Base-by-base conservation (phyloP, 2,888 invertebrate genomes). In the Trachelus iudaicus region DNA sequence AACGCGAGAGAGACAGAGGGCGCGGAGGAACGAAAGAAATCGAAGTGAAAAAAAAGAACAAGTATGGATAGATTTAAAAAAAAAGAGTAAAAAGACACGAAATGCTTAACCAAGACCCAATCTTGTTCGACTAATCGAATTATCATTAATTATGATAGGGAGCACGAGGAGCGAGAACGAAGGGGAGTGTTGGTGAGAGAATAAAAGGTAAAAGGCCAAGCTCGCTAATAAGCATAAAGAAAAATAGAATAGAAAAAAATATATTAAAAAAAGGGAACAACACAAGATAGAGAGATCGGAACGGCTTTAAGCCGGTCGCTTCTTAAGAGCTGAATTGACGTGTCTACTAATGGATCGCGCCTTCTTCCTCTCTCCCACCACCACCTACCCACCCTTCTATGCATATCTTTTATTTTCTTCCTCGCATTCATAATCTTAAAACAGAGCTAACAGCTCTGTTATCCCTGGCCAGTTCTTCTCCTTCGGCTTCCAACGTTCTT, bases 321-420 rank as follows among this genome's bases (percentile, higher is more conserved):
- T 89, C 89, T 90, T 89, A 88, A 89, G 88, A 91, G 88, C 87
- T 84, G 88, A 91, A 88, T 86, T 88, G 91, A 91, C 90, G 90
- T 89, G 89, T 89, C 90, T 89, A 90, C 91, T 91, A 91, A 91
- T 91, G 91, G 91, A 91, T 90, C 91, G 87, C 86, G 87, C 87
- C 86, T 86, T 86, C 85, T 83, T 81, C 84, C 81, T 84, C 85
- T 84, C 82, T 83, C 73, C 76, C 77, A 75, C 76, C 76, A 13
- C 75, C 78, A 76, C 71, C 71, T 35, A 34, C 73, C 81, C n/a
- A 78, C 80, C 3, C 74, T 79, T 34, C 69, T 76, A 69, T 37
- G 74, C n/a, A 75, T 30, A 56, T 69, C 76, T 75, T 79, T 76
- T 77, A 77, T 77, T 78, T 73, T 75, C 75, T 77, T 78, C 77